Conservation (phyloP, 2,797 vertebrate species). For the Sebastes glaucus region DNA sequence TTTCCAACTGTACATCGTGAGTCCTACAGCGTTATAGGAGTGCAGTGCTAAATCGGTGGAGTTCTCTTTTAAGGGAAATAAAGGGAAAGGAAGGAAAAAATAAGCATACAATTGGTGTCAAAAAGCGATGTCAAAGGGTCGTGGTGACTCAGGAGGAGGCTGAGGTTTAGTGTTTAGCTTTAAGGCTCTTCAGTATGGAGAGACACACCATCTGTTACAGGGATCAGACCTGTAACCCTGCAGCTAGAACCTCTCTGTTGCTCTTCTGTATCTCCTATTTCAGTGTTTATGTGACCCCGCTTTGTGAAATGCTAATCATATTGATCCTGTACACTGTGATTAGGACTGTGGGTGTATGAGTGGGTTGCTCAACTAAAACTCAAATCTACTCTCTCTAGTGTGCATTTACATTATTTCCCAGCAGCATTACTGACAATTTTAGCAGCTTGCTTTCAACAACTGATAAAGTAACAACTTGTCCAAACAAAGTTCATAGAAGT, state of each 20-base stretch:
- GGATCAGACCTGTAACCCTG: background rate
- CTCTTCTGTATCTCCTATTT: background rate
- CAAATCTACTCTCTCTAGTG: background rate
- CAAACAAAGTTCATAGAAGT: background rate
- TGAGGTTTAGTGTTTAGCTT: background rate
- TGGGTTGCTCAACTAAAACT: background rate
- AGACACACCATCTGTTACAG: background rate
- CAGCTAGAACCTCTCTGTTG: background rate
- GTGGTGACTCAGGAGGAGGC: background rate
- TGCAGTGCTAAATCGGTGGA: background rate
- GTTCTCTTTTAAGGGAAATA: too few species aligned
- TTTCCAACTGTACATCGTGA: too few species aligned
- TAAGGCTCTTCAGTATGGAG: background rate
- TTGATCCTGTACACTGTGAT: background rate
- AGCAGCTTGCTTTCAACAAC: background rate
- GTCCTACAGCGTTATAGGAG: background rate
- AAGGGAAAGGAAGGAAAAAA: background rate
- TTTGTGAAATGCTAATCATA: conserved; percentile 7
- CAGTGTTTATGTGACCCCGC: conserved; percentile 4
- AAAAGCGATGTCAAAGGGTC: background rate
- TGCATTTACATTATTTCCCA: background rate
- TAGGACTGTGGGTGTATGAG: background rate
- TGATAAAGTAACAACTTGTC: background rate
- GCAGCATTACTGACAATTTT: background rate
- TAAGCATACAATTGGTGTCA: background rate